Base-by-base conservation (phyloP, 2,113 vertebrate genomes). In the Leptosomus discolor region DNA sequence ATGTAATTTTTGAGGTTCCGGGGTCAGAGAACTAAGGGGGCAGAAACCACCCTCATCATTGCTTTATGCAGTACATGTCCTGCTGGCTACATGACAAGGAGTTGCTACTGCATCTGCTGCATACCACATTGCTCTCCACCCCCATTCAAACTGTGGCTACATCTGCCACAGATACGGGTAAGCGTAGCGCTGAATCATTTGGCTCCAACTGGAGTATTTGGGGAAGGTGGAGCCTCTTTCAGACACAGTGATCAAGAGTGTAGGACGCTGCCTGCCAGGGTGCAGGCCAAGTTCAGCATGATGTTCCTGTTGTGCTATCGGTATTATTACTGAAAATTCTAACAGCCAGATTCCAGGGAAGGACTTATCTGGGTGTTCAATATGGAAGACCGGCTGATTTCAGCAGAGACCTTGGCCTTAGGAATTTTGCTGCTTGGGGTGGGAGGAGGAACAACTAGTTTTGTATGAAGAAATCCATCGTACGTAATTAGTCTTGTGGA, bases 301-400 rank as follows among this genome's bases (percentile, higher is more conserved):
- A 64, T 1, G 1, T 43, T 83, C 58, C 19, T 74, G 14, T 53
- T 83, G 50, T 61, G 32, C 12, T 73, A 13, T 48, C 45, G 24
- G 26, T 30, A 10, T 58, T 61, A 9, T 43, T 27, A 34, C 7
- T 70, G 80, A 22, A 89, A 74, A 84, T 36, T 23, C 16, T 41
- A 29, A 11, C 46, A 57, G 41, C 16, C 54, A 79, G 39, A 45
- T 45, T 22, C 54, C 65, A 73, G 58, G 27, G 50, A 67, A 89
- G 43, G 61, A 24, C 13, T 53, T 64, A 0, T 26, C 7, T 57
- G 64, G 24, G 21, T 51, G 30, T 53, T 46, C 32, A 34, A 0
- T 27, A 5, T 63, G 43, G 68, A 80, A 87, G 8, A 16, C 37
- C 60, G 41, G 9, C 27, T 88, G 90, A 29, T 61, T 41, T 69